Conservation (phyloP, 2,888 invertebrate genomes). For the Xanthorhoe designata region DNA sequence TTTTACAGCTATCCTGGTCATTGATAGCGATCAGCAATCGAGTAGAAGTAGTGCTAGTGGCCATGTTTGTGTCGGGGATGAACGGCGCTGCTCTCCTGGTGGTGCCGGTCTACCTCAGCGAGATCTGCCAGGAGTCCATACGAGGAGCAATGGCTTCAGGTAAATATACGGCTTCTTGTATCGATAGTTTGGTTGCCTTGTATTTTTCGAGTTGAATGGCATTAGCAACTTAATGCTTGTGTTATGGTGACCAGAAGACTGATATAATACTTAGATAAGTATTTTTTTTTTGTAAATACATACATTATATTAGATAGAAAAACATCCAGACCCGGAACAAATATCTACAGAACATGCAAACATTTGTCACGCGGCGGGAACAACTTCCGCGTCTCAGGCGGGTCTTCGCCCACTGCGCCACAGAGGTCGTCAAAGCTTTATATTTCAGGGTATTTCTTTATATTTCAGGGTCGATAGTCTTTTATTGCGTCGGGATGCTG, state of each 20-base stretch:
- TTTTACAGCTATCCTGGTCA: slow-evolving; percentile 61
- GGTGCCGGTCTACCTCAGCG: slow-evolving; percentile 63
- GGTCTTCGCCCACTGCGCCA: no score
- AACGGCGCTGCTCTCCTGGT: slow-evolving; percentile 58
- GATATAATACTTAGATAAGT: no score
- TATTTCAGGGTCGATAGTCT: background rate
- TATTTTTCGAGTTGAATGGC: background rate
- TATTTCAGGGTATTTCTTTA: background rate
- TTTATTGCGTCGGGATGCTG: slow-evolving; percentile 1
- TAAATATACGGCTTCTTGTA: background rate
- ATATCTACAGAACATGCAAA: no score
- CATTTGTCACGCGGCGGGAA: no score
- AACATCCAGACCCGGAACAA: no score
- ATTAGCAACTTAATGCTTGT: no score
- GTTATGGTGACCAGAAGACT: no score
- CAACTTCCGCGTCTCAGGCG: no score
- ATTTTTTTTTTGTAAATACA: no score
- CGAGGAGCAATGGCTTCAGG: slow-evolving; percentile 66
- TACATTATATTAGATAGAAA: no score
- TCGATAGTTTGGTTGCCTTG: background rate
- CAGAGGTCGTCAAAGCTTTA: no score
- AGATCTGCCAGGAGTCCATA: slow-evolving; percentile 69
- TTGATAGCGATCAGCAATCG: slow-evolving; percentile 52
- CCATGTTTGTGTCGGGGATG: slow-evolving; percentile 65
- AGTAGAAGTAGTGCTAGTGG: slow-evolving; percentile 61